Percentiles rank a stretch among this genome's conserved stretches.
Conservation (phyloP, 2,113 vertebrate species). For the Ramphastos sulfuratus region DNA sequence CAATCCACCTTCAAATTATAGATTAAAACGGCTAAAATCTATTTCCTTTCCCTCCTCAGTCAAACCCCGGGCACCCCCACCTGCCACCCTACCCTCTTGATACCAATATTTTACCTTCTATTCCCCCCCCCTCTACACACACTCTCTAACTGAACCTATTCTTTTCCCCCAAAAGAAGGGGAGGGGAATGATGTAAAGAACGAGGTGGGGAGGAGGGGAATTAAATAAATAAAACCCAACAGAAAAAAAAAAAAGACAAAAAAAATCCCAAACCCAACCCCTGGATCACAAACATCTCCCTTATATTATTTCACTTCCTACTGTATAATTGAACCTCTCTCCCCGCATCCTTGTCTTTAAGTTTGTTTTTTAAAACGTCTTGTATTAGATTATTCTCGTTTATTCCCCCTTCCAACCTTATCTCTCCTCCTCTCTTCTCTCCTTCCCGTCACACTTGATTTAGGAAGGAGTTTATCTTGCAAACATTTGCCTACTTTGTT, state of each 20-base stretch:
- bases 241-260: neutral
- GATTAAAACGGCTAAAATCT: neutral
- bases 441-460: conserved; percentile 81
- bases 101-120: neutral
- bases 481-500: conserved; percentile 79
- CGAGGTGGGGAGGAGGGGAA: no score
- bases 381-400: conserved; percentile 72
- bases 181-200: neutral
- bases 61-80: neutral
- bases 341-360: conserved; percentile 70
- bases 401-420: conserved; percentile 73
- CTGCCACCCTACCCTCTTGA: neutral
- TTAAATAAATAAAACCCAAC: neutral
- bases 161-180: neutral
- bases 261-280: neutral
- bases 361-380: conserved; percentile 72
- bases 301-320: neutral
- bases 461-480: conserved; percentile 82
- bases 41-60: neutral
- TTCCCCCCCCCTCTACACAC: neutral
- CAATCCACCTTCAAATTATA: neutral
- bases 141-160: neutral
- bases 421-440: conserved; percentile 77
- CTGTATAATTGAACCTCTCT: conserved; percentile 28
- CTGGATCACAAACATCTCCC: neutral